phyloP scores from a whole-genome alignment of 53 echinoderm and acorn worm genomes.

The Echinometra lucunter region DNA sequence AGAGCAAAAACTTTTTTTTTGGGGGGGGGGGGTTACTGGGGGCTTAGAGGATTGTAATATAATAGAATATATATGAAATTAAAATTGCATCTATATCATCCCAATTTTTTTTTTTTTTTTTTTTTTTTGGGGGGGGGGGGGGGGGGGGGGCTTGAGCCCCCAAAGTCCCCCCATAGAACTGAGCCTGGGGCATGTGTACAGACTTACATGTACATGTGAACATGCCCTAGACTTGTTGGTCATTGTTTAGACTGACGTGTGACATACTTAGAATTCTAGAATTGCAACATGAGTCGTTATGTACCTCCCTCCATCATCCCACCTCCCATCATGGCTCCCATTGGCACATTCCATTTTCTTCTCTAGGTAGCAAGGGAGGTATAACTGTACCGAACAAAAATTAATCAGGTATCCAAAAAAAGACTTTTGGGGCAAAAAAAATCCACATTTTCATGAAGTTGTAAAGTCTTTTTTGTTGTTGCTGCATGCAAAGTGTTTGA shows the following conservation, averaged over 20 bases:
- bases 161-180: too few species aligned
- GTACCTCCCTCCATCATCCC: neutral
- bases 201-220: neutral
- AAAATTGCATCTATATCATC: too few species aligned
- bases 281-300: conserved; percentile 10
- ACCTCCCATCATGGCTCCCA: neutral
- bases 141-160: too few species aligned
- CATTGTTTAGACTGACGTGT: conserved; percentile 46
- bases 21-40: too few species aligned
- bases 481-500: too few species aligned
- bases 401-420: neutral
- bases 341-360: conserved; percentile 10
- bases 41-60: too few species aligned
- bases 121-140: too few species aligned
- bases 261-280: conserved; percentile 22
- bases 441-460: neutral
- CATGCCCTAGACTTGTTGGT: neutral
- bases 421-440: neutral
- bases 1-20: too few species aligned
- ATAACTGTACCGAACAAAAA: neutral
- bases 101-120: too few species aligned
- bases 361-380: neutral
- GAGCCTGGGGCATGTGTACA: too few species aligned
- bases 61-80: too few species aligned
- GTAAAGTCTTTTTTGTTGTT: too few species aligned